Percentiles rank a stretch among this genome's conserved stretches.
Evolutionary conservation across 2,888 invertebrate species (phyloP).

Genomic region (Poecilus cupreus): DNA sequence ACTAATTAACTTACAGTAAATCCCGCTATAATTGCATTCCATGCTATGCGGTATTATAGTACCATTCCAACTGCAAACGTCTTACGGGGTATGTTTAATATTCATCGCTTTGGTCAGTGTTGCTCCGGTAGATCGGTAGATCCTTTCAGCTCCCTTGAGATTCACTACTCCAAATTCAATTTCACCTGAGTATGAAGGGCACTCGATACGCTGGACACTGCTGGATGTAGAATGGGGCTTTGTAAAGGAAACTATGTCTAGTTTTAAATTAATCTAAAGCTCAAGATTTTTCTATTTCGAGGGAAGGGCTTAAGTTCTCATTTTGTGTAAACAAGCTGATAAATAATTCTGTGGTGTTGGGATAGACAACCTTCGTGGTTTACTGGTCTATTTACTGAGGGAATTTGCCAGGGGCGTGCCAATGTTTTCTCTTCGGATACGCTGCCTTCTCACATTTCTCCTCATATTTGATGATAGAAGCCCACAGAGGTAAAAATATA

Average conservation of each 20-base stretch:
- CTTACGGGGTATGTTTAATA: constrained; percentile 21
- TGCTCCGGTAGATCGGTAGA: background rate
- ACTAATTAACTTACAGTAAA: background rate
- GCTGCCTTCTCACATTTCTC: too few relatives aligned
- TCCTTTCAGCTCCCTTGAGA: background rate
- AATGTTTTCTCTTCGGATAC: background rate
- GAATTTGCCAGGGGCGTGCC: background rate
- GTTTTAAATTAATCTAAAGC: constrained; percentile 28
- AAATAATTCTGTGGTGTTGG: background rate
- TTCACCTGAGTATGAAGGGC: constrained; percentile 5
- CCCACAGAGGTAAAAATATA: too few relatives aligned
- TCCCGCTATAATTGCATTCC: constrained; percentile 33
- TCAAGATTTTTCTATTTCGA: constrained; percentile 16
- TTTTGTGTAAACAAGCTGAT: constrained; percentile 23
- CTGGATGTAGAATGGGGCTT: background rate
- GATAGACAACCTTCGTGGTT: background rate
- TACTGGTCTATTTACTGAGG: background rate
- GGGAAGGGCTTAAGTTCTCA: background rate
- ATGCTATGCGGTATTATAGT: background rate
- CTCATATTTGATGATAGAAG: too few relatives aligned
- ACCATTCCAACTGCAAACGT: background rate
- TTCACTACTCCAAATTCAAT: background rate
- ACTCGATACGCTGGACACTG: background rate
- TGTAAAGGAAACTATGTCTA: background rate
- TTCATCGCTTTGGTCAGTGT: constrained; percentile 15